Base-by-base conservation (phyloP, 2,113 vertebrate genomes). In the Platichthys flesus region DNA sequence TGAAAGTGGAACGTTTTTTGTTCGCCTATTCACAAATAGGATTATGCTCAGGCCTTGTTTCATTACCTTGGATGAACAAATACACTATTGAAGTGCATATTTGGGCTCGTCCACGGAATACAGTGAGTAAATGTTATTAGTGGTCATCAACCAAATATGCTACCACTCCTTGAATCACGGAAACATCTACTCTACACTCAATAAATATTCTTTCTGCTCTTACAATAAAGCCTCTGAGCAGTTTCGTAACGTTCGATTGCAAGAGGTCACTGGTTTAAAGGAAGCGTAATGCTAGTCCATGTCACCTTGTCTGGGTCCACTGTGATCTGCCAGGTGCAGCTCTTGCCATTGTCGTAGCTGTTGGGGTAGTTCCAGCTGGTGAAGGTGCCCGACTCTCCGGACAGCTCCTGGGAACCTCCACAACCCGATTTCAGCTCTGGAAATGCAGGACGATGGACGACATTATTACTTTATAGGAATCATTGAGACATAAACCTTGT, bases 221-320 rank as follows among this genome's bases (percentile, higher is more conserved):
- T 31, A 31, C 31, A 0, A 31, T 31, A 31, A 7, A 31, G 6
- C 31, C 31, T 1, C 6, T 31, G 31, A 12, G 2, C 2, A 12
- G 37, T 40, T 40, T 40, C 12, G 40, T 42, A 42, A 13, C 9
- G 3, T 13, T 42, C 2, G 40, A 42, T 59, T 49, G 4, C 3
- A 28, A 54, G 31, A 4, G 21, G 14, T 51, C 49, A 51, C 13
- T 23, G n/a, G 3, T 42, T 42, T 31, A 49, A 47, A 42, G 10
- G 40, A 42, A 42, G 10, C 1, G 35, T 9, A 37, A 37, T 60
- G 66, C 14, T 49, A 65, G 58, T 65, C 16, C 20, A 9, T 23
- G 31, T 87, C 87, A 95, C 94, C 93, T 94, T 95, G 75, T 85
- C 85, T 1, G 93, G 86, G 56, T 92, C 91, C 85, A 95, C 93